Percentiles rank a stretch among this genome's conserved stretches.
Evolutionary conservation across 2,113 vertebrate species (phyloP).

Genomic region (Pituophis catenifer): DNA sequence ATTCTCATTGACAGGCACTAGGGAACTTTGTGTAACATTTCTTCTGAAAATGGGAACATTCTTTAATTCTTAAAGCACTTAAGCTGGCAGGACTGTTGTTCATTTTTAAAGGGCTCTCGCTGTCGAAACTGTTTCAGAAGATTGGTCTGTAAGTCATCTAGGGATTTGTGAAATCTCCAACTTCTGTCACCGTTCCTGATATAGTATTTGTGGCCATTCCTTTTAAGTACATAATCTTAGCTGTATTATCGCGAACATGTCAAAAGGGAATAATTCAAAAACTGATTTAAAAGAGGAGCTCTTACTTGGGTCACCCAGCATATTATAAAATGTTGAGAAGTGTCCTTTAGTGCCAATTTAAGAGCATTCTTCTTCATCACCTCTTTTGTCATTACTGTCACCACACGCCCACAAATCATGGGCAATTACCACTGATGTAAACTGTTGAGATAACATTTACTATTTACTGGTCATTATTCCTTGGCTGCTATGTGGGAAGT

Average conservation of each 20-base stretch:
- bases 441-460: conserved; percentile 43
- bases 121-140: conserved; percentile 9
- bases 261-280: conserved; percentile 53
- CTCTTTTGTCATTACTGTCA: conserved; percentile 39
- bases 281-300: conserved; percentile 51
- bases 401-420: not conserved
- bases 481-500: conserved; percentile 29
- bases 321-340: conserved; percentile 43
- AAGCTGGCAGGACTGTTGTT: conserved; percentile 1
- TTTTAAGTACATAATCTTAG: conserved; percentile 37
- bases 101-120: conserved; percentile 16
- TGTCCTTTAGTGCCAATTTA: conserved; percentile 48
- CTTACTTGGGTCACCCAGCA: conserved; percentile 40
- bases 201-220: conserved; percentile 44
- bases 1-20: not conserved
- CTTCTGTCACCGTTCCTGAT: conserved; percentile 27
- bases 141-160: conserved; percentile 16
- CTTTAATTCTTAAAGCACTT: conserved; percentile 25
- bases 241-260: conserved; percentile 53
- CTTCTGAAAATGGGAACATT: conserved; percentile 26
- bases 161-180: conserved; percentile 10
- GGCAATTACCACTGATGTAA: conserved; percentile 49
- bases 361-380: conserved; percentile 44
- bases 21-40: not conserved
- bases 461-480: conserved; percentile 25